Conservation (phyloP, 2,797 vertebrate genomes). For the Kryptopterus vitreolus region DNA sequence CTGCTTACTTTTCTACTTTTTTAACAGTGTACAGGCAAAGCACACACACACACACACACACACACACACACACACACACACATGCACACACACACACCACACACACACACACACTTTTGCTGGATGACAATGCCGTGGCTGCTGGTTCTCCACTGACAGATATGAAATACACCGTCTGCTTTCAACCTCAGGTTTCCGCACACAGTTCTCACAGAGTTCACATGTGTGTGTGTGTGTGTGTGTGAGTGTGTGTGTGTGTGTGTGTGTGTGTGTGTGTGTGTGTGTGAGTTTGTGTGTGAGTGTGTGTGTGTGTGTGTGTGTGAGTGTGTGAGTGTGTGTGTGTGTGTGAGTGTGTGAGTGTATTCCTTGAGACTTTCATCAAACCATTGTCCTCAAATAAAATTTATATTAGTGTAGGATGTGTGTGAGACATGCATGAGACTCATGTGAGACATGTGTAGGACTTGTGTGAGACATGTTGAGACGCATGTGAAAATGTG, state of each 20-base stretch:
- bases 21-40: conserved; percentile 25
- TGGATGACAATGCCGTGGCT: conserved; percentile 39
- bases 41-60: background rate
- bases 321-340: background rate
- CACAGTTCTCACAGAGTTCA: conserved; percentile 32
- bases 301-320: background rate
- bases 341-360: background rate
- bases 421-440: too few relatives aligned
- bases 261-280: background rate
- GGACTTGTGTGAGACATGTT: too few relatives aligned
- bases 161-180: conserved; percentile 42
- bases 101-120: background rate
- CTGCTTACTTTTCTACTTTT: conserved; percentile 40
- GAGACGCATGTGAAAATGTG: conserved; percentile 4
- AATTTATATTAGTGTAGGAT: too few relatives aligned
- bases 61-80: background rate
- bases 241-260: background rate
- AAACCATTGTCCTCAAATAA: conserved; percentile 21
- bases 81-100: background rate
- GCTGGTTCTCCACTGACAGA: conserved; percentile 38
- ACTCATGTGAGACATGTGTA: too few relatives aligned
- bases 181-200: conserved; percentile 34
- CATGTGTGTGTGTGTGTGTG: background rate
- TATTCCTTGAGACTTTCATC: background rate
- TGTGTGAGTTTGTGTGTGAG: too few relatives aligned